Percentiles rank a stretch among this genome's conserved stretches.
These are phyloP conservation scores for Conopomorpha cramerella DNA, from an alignment of 1,140 invertebrate genomes.

Conservation along the genomic window DNA sequence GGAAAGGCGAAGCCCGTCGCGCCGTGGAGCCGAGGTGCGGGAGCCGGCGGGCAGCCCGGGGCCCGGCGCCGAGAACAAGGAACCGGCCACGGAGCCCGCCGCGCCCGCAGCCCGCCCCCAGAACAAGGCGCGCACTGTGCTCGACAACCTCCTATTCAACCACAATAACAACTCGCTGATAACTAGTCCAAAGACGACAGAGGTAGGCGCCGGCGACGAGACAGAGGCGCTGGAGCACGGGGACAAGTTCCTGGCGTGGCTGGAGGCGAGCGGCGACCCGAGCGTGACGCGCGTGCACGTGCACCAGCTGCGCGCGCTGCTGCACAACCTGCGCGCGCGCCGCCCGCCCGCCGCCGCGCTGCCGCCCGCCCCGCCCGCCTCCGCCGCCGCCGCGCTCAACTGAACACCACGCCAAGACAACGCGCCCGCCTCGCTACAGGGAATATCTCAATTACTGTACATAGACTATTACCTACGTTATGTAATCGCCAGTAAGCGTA, in stretches of 20 bases:
- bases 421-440: slow-evolving; percentile 33
- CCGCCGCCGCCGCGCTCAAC: slow-evolving; percentile 28
- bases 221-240: slow-evolving; percentile 72
- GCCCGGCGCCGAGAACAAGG: slow-evolving; percentile 29
- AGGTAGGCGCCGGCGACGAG: slow-evolving; percentile 43
- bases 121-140: slow-evolving; percentile 63
- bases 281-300: slow-evolving; percentile 74
- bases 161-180: slow-evolving; percentile 59
- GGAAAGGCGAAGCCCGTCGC: slow-evolving; percentile 43
- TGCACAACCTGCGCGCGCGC: slow-evolving; percentile 69
- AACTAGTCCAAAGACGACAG: slow-evolving; percentile 19
- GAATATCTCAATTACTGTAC: slow-evolving; percentile 52
- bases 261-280: slow-evolving; percentile 73
- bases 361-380: slow-evolving; percentile 15
- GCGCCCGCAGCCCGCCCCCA: slow-evolving; percentile 24
- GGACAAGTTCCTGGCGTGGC: slow-evolving; percentile 75
- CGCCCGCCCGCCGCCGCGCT: slow-evolving; percentile 34
- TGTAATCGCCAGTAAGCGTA: slow-evolving; percentile 49
- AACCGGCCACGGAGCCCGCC: slow-evolving; percentile 40
- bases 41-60: slow-evolving; percentile 12
- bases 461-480: slow-evolving; percentile 52
- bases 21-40: too few species aligned
- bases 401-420: slow-evolving; percentile 26
- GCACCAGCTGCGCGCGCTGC: slow-evolving; percentile 67
- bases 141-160: slow-evolving; percentile 69